Percentiles rank a stretch among this genome's conserved stretches.
phyloP scores from a whole-genome alignment of 1,140 invertebrate genomes.

The Arion vulgaris region DNA sequence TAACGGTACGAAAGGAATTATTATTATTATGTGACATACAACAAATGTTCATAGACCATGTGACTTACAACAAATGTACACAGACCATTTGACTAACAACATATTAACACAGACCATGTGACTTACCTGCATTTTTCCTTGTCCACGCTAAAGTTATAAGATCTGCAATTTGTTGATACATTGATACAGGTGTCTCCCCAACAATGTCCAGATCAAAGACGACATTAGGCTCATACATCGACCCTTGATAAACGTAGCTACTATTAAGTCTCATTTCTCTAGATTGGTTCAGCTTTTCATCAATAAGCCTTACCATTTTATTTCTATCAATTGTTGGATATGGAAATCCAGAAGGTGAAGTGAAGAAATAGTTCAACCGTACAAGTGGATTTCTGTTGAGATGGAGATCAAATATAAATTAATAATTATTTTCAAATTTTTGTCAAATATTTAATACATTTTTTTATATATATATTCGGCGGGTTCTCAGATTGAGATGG shows the following conservation, averaged over 20 bases:
- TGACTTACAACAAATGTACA: no score
- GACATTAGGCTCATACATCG: not conserved
- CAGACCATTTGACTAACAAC: no score
- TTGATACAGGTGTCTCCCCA: not conserved
- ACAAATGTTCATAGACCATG: no score
- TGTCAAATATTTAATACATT: no score
- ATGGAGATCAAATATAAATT: no score
- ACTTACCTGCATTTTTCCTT: not conserved
- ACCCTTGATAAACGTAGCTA: not conserved
- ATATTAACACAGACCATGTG: no score
- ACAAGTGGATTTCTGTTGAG: not conserved
- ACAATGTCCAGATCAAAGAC: slow-evolving; percentile 5
- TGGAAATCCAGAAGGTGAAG: not conserved
- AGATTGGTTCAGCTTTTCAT: not conserved
- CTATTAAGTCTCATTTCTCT: not conserved
- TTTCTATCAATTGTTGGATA: not conserved
- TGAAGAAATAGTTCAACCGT: not conserved
- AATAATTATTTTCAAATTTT: no score
- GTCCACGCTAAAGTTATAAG: not conserved
- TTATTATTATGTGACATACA: no score
- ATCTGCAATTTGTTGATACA: not conserved
- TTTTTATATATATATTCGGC: no score
- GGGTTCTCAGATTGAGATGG: no score
- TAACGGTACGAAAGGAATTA: no score
- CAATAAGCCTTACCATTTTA: not conserved